Evolutionary conservation across 2,113 vertebrate species (phyloP), one percentile per base, ranked within the genome.

Genomic region (Rafetus swinhoei): DNA sequence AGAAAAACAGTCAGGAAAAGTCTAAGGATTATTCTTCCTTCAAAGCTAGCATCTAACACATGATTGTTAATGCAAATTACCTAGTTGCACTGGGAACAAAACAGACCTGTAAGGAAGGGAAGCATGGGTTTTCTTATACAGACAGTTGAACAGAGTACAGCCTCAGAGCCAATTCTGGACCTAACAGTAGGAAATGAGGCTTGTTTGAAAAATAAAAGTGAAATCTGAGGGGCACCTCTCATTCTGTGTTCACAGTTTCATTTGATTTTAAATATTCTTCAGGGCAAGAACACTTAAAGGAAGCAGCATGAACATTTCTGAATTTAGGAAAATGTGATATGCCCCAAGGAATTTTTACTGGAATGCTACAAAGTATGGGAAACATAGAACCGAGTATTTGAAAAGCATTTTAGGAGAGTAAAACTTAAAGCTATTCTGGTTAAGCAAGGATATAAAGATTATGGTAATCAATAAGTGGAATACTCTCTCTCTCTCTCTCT

Each of bases 291-390:
- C 88, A 85, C 62, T 94, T 92, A 81, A 45, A 96, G 86, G 87
- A 95, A 69, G 25, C 79, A 59, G 86, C 83, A 87, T 80, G 96
- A 97, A 94, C 65, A 69, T 79, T 97, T 97, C 85, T 69, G 97
- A 97, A 89, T 97, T 96, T 62, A 86, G 89, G 95, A 95, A 88
- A 97, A 97, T 76, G 90, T 86, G 94, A 96, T 93, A 97, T 79
- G 59, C 90, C 94, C 93, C 54, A 88, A 92, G 96, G 94, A 97
- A 85, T 86, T 96, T 95, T 86, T 95, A 83, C 69, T 80, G 91
- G 77, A 94, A 97, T 93, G 89, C 93, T 93, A 84, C 79, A 83
- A 97, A 98, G 97, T 92, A 96, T 93, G 80, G 96, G 93, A 96
- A 96, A 97, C 60, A 69, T n/a, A 96, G 87, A 96, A 81, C 79